Evolutionary conservation across 2,797 vertebrate species (phyloP).

Genomic region (Lates japonicus): DNA sequence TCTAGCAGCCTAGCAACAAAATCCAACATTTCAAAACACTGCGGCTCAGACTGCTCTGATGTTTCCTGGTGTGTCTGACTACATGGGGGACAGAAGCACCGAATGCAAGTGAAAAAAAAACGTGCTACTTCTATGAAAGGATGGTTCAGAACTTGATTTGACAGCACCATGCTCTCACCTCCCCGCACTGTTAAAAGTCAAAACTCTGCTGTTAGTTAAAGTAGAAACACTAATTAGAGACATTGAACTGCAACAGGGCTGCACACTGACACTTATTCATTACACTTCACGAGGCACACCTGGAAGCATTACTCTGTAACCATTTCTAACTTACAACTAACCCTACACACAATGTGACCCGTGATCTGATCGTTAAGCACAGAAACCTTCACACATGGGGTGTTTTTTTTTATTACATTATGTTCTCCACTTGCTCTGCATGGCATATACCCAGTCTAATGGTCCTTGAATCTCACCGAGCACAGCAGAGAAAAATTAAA

Average conservation of each 20-base stretch:
- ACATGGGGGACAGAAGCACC: neutral
- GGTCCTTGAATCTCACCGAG: constrained; percentile 29
- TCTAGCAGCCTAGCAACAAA: constrained; percentile 66
- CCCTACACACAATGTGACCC: too few relatives aligned
- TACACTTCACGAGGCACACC: neutral
- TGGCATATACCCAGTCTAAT: constrained; percentile 22
- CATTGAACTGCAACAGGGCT: neutral
- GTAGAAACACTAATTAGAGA: neutral
- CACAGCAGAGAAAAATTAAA: constrained; percentile 30
- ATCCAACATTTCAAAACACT: constrained; percentile 64
- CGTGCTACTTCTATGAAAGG: neutral
- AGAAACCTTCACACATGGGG: too few relatives aligned
- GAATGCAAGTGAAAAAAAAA: neutral
- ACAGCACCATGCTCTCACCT: neutral
- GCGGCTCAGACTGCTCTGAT: neutral
- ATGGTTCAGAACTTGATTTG: neutral
- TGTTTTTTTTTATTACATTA: constrained; percentile 43
- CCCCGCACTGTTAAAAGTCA: neutral
- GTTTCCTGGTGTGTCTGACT: constrained; percentile 15
- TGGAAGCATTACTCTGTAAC: too few relatives aligned
- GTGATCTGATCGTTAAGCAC: too few relatives aligned
- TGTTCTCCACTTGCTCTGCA: constrained; percentile 39
- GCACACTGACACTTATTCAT: neutral
- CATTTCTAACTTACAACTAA: too few relatives aligned
- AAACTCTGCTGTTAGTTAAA: neutral